Base-by-base conservation (phyloP, 2,888 invertebrate species). In the Eucriotettix oculatus region DNA sequence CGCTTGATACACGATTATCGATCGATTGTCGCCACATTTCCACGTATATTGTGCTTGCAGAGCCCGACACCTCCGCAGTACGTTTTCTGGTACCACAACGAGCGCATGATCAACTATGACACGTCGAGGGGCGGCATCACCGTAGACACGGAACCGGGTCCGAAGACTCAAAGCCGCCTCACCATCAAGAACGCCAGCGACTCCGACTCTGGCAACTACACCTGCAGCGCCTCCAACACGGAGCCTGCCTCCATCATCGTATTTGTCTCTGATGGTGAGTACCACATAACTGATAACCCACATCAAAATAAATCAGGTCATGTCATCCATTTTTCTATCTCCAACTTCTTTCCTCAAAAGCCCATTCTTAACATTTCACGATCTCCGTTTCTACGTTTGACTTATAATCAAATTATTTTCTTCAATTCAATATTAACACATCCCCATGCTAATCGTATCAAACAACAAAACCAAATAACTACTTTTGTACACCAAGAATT, bases 41-140 rank as follows among this genome's bases (percentile, higher is more conserved):
- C 29, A 29, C n/a, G 48, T 48, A 5, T 7, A 14, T 12, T 48
- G 3, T 48, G 48, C 67, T 81, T 82, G 7, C 81, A 91, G 89
- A 91, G 91, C 73, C 92, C 92, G 60, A 88, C 86, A 71, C 92
- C 91, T 67, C 92, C 92, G 66, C 91, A 91, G 76, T 93, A 91
- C 79, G 91, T 94, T 71, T 92, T 92, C 79, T 93, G 93, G 93
- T 92, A 89, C 78, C 92, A 92, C 79, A 91, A 93, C 78, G 87
- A 87, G 75, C 86, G 88, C 71, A 90, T 93, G 86, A 90, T 93
- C 78, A 93, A 92, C 80, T 92, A 91, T 76, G 91, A 92, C 76
- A 86, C 83, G 68, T 79, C 86, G 68, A 83, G 90, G 70, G 86
- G 90, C 67, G 85, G 84, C 66, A 89, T 90, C 66, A 80, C 81